Percentiles rank a stretch among this genome's conserved stretches.
phyloP scores from a whole-genome alignment of 2,113 vertebrate species.

The Ptyas mucosa region DNA sequence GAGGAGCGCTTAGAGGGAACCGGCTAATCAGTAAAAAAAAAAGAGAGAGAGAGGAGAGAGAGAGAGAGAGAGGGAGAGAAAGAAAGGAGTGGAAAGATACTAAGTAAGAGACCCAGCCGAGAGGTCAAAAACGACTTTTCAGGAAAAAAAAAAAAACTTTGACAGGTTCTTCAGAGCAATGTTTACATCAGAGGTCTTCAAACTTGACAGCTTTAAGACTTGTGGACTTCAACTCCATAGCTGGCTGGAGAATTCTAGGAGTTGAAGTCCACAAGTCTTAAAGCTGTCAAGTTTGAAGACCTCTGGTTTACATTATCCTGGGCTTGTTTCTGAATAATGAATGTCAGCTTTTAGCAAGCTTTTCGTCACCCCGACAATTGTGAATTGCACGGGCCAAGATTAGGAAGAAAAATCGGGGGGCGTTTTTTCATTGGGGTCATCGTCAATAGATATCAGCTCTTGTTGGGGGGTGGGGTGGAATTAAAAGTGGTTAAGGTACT shows the following conservation, averaged over 20 bases:
- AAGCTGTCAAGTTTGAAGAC: no score
- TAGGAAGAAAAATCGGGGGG: not conserved
- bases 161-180: not conserved
- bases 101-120: not conserved
- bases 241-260: no score
- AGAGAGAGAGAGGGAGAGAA: no score
- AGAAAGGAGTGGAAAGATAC: not conserved
- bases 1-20: no score
- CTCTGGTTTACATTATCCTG: not conserved
- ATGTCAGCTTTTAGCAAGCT: not conserved
- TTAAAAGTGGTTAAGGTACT: not conserved
- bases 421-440: not conserved
- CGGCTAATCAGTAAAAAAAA: not conserved
- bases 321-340: not conserved
- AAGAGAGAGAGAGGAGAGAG: not conserved
- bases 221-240: no score
- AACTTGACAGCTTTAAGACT: no score
- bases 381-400: no score
- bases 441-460: not conserved
- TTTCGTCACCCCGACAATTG: rapidly evolving
- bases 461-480: not conserved
- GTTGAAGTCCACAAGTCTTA: no score
- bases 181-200: not conserved
- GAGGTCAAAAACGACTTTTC: no score
- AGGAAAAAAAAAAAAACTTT: not conserved